These are phyloP conservation scores for Bombylius discolor DNA, from an alignment of 2,888 invertebrate genomes.

Conservation along the genomic window DNA sequence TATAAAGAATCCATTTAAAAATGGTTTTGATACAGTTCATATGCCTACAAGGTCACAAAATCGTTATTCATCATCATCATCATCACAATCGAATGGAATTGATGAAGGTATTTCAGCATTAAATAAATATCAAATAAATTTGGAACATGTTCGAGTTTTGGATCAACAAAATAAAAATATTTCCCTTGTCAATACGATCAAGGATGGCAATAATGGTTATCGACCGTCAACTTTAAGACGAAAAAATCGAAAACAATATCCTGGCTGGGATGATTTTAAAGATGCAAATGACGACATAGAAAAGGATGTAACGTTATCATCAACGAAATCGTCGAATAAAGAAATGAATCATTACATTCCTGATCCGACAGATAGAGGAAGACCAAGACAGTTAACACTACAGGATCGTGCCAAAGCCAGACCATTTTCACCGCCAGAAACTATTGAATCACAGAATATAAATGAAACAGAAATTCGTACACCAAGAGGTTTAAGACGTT, in stretches of 20 bases:
- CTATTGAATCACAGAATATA: background rate
- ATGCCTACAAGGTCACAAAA: background rate
- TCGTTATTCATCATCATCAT: background rate
- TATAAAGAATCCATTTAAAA: constrained; percentile 12
- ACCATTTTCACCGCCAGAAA: background rate
- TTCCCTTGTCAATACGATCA: constrained; percentile 41
- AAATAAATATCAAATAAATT: constrained; percentile 48
- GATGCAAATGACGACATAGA: constrained; percentile 17
- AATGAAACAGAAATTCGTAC: constrained; percentile 17
- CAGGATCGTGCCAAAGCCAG: background rate
- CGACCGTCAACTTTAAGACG: constrained; percentile 45
- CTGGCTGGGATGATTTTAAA: constrained; percentile 42
- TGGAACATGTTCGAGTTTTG: constrained; percentile 40
- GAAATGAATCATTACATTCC: constrained; percentile 25
- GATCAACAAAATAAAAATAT: constrained; percentile 35
- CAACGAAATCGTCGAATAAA: background rate
- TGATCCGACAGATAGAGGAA: constrained; percentile 26
- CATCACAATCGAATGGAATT: constrained; percentile 13
- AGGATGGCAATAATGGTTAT: constrained; percentile 50
- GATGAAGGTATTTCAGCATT: constrained; percentile 30
- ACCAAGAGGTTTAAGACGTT: constrained; percentile 25
- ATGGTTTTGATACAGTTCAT: background rate
- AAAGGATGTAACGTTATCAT: constrained; percentile 3
- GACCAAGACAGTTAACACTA: constrained; percentile 28
- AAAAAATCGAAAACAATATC: constrained; percentile 43